Evolutionary conservation across 2,797 vertebrate genomes (phyloP), one percentile per base, ranked within the genome.

Genomic region (Simalia tracyae): DNA sequence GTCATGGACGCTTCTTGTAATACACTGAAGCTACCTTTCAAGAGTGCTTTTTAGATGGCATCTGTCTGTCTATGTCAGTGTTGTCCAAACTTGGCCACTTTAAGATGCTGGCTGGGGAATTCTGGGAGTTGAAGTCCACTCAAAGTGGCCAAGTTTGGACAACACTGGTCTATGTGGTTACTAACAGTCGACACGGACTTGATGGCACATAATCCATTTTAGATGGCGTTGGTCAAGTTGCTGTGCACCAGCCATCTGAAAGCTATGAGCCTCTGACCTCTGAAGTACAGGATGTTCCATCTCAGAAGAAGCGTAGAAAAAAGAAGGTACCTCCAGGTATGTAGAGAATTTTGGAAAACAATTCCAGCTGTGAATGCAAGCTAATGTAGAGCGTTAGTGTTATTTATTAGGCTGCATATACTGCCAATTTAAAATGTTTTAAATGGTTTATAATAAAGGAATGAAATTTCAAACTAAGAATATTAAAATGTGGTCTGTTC

Each of bases 231-330:
- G 96, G 95, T 87, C 97, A 97, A 15, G 91, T 97, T 57, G 92
- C 95, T 10, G 97, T 97, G 92, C 97, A 91, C 4, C 97, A 97
- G 54, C 93, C 95, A 3, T 98, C 98, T 9, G 98, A 98, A 36
- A 94, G 96, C 89, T 97, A 93, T 1, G 98, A 98, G 64, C 97
- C 97, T 9, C 94, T 98, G 15, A 96, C 97, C 42, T 95, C 97
- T 0, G 98, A 99, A 56, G 93, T 95, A 10, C 89, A 94, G 1
- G 95, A 97, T 17, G 97, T 96, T 12, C 97, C 96, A 0, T 96
- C 96, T 36, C 98, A 98, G 11, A 98, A 97, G 95, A 99, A 97
- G 92, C 98, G 97, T 95, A 99, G 96, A 97, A 99, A 97, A 94
- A 97, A 96, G 50, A 99, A 98, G 97, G 97, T 97, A 92, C 92